Evolutionary conservation across 2,888 invertebrate genomes (phyloP), one percentile per base, ranked within the genome.

Genomic region (Eupithecia pulchellata): DNA sequence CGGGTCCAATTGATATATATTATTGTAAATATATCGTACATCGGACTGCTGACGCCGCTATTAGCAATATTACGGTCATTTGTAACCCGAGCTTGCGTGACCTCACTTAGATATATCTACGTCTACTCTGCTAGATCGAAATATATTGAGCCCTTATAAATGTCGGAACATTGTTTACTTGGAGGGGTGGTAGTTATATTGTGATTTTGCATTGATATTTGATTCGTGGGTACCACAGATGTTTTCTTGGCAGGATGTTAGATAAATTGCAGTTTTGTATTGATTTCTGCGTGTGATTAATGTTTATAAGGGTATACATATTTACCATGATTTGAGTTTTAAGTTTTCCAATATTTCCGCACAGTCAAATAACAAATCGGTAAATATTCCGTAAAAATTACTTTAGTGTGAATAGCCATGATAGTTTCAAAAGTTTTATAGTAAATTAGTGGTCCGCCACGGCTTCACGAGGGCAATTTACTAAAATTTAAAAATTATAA

Each of bases 11-110:
- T 20, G 60, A 60, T 60, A 60, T 32, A 58, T 36, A 42, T 63
- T 47, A 47, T 20, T 47, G 9, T 47, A 20, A 9, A 47, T 9
- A 52, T 52, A 25, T 52, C 52, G 25, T 25, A 52, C 13, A 47
- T 20, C 20, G n/a, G 58, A 47, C 36, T 61, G 64, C 71, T 71
- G 71, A 64, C 66, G 66, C 30, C 52, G 36, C 71, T 64, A 71
- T 71, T 71, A 71, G 64, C 71, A 34, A 64, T 64, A 71, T 71
- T 71, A 67, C 64, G 29, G 60, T 39, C 67, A 34, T 71, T 67
- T 61, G 63, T 67, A 67, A 61, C 67, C 30, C 61, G 61, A 61
- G 34, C 32, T 61, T 25, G 57, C 57, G 27, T 29, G 61, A 61
- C 61, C 61, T 61, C 61, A 20, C 13, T 32, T 60, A 13, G n/a